These are phyloP conservation scores for Watsonalla cultraria DNA, from an alignment of 2,888 invertebrate genomes.

Conservation along the genomic window DNA sequence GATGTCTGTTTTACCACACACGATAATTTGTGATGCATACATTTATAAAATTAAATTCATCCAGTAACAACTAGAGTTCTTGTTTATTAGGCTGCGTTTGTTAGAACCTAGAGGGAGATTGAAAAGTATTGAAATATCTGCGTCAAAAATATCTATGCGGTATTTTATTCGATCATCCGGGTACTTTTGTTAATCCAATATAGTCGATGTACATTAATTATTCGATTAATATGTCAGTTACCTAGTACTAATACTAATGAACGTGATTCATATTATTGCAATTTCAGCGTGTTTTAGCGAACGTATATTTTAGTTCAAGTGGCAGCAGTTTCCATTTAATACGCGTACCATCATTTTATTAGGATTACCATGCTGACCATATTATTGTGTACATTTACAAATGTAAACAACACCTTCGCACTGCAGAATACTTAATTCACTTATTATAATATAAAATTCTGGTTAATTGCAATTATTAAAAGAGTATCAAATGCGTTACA, in stretches of 20 bases:
- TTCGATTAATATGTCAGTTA: neutral
- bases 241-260: conserved; percentile 5
- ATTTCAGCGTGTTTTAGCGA: conserved; percentile 10
- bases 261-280: conserved; percentile 4
- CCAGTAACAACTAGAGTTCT: too few relatives aligned
- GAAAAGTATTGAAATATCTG: too few relatives aligned
- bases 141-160: too few relatives aligned
- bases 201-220: neutral
- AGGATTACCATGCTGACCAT: neutral
- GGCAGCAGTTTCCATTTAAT: conserved; percentile 25
- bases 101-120: too few relatives aligned
- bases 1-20: conserved; percentile 22
- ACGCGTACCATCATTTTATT: conserved; percentile 24
- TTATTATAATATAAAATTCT: too few relatives aligned
- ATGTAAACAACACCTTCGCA: too few relatives aligned
- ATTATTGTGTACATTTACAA: too few relatives aligned
- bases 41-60: neutral
- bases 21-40: conserved; percentile 30
- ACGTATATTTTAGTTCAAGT: conserved; percentile 10
- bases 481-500: neutral
- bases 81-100: too few relatives aligned
- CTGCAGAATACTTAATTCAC: too few relatives aligned
- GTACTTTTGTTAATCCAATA: too few relatives aligned
- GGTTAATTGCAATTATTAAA: neutral
- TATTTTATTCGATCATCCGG: too few relatives aligned